Evolutionary conservation across 1,140 invertebrate species (phyloP).

Genomic region (Apis cerana): DNA sequence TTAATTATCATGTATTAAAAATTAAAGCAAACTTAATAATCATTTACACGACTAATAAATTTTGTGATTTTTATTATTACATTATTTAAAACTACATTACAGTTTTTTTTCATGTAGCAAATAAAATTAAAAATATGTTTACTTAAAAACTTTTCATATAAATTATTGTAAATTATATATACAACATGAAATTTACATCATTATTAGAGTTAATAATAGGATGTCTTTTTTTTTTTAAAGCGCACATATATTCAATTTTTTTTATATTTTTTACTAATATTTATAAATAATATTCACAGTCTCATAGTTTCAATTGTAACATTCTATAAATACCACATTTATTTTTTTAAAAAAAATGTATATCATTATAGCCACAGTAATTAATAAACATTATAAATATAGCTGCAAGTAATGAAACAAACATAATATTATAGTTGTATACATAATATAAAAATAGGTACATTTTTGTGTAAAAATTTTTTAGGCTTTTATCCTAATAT

Average conservation of each 20-base stretch:
- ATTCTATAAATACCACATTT: conserved; percentile 8
- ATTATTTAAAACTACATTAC: conserved; percentile 22
- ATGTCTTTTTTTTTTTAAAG: background rate
- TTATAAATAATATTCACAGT: conserved; percentile 19
- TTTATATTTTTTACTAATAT: conserved; percentile 13
- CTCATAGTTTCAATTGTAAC: conserved; percentile 10
- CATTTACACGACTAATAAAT: background rate
- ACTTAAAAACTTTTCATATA: background rate
- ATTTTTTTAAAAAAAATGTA: conserved; percentile 51
- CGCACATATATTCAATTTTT: conserved; percentile 11
- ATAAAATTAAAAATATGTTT: background rate
- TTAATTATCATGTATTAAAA: conserved; percentile 2
- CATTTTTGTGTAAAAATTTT: conserved; percentile 54
- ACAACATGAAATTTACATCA: background rate
- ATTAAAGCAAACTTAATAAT: background rate
- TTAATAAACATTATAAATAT: conserved; percentile 68
- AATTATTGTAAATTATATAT: background rate
- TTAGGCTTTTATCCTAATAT: background rate
- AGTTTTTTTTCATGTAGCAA: background rate
- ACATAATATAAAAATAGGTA: conserved; percentile 71
- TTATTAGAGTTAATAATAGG: background rate
- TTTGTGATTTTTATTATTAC: conserved; percentile 16
- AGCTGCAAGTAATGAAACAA: conserved; percentile 62
- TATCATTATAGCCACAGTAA: conserved; percentile 70
- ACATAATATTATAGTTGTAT: conserved; percentile 69